Evolutionary conservation across 2,113 vertebrate genomes (phyloP), one percentile per base, ranked within the genome.

Genomic region (Blennius ocellaris): DNA sequence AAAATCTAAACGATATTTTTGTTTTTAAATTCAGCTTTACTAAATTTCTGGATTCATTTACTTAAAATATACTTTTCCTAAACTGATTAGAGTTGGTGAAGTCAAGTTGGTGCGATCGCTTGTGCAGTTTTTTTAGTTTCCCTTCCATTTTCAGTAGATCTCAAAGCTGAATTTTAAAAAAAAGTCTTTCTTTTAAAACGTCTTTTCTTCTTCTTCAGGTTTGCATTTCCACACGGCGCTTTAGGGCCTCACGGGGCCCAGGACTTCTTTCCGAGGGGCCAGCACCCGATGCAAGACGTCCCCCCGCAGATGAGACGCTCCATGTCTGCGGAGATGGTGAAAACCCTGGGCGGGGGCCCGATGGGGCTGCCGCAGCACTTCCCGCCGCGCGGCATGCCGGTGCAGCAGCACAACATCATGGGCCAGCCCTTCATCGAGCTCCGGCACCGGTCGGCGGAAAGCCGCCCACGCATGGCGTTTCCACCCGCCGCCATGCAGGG

Each of bases 391-490:
- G 92, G 93, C 16, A 92, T 97, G 63, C 93, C 95, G 0, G 91
- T 97, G 55, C 97, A 96, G 70, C 97, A 98, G 80, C 97, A 99
- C 87, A 97, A 95, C 74, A 96, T 98, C 49, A 92, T 97, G 92
- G 97, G 97, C 0, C 97, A 98, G 69, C 96, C 96, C 0, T 99
- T 97, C 65, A 99, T 99, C 5, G 97, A 99, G 78, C 83, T 99
- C 21, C 94, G 97, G 0, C 97, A 99, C 87, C 92, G 97, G 82
- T 85, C 93, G 47, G 93, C 94, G 0, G 97, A 98, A 0, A 96
- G 93, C 73, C 93, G 97, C 57, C 92, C 95, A 0, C 91, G 95
- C 14, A 86, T 95, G 85, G 92, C 95, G 50, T 97, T 96, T 49
- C 76, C 69, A 11, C 65, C 93, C 5, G 45, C 91, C 37, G 75